These are phyloP conservation scores for Antennarius striatus DNA, from an alignment of 2,113 vertebrate species.

Conservation along the genomic window DNA sequence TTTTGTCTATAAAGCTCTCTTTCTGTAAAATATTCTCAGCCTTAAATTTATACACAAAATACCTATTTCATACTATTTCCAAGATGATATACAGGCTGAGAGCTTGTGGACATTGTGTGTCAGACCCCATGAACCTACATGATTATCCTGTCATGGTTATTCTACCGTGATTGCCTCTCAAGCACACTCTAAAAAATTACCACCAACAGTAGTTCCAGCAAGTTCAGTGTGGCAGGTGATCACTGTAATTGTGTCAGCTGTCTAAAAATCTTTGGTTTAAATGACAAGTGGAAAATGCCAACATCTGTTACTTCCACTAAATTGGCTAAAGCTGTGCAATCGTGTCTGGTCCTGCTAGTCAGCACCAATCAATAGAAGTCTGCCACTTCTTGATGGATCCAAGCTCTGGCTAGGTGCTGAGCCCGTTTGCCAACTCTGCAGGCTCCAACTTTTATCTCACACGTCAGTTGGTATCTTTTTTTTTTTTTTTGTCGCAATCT, in stretches of 20 bases:
- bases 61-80: not conserved
- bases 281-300: slow-evolving; percentile 64
- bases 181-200: slow-evolving; percentile 25
- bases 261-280: slow-evolving; percentile 51
- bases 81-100: not conserved
- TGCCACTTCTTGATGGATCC: slow-evolving; percentile 48
- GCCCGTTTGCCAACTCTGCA: slow-evolving; percentile 9
- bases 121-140: slow-evolving; percentile 20
- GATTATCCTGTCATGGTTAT: slow-evolving; percentile 27
- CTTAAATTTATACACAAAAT: slow-evolving; percentile 11
- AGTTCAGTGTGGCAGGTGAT: slow-evolving; percentile 31
- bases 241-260: slow-evolving; percentile 54
- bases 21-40: not conserved
- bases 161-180: slow-evolving; percentile 22
- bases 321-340: slow-evolving; percentile 57
- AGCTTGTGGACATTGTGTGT: slow-evolving; percentile 14
- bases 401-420: slow-evolving; percentile 5
- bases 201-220: slow-evolving; percentile 12
- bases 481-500: slow-evolving; percentile 16
- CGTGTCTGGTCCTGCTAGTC: slow-evolving; percentile 34
- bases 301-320: slow-evolving; percentile 70
- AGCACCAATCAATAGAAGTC: slow-evolving; percentile 55
- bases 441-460: slow-evolving; percentile 33
- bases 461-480: slow-evolving; percentile 26
- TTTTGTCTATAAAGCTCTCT: not conserved